These are phyloP conservation scores for Tetragonula clypearis DNA, from an alignment of 1,140 invertebrate genomes.

Conservation along the genomic window DNA sequence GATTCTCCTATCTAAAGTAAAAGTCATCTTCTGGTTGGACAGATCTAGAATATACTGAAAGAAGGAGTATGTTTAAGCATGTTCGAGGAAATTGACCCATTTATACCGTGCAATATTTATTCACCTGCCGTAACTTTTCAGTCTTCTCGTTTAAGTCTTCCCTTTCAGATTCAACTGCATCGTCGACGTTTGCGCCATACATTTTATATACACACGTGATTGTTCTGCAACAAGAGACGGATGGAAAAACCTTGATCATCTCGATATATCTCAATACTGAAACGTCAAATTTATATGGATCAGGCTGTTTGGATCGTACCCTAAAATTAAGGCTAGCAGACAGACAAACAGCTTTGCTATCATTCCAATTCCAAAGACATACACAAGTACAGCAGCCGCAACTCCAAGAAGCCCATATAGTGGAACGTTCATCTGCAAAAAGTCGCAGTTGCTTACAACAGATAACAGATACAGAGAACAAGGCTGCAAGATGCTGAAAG, in stretches of 20 bases:
- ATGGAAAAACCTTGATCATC: background rate
- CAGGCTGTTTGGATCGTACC: constrained; percentile 61
- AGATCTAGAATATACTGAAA: constrained; percentile 74
- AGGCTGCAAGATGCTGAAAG: background rate
- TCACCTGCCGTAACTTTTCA: constrained; percentile 78
- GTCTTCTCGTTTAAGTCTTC: constrained; percentile 80
- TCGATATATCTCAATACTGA: constrained; percentile 6
- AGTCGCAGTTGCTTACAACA: constrained; percentile 42
- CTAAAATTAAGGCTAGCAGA: constrained; percentile 75
- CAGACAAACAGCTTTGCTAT: constrained; percentile 73
- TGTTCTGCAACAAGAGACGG: constrained; percentile 68
- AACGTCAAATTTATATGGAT: background rate
- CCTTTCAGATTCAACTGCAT: constrained; percentile 75
- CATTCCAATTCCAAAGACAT: constrained; percentile 76
- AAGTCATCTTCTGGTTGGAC: constrained; percentile 74
- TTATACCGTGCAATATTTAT: constrained; percentile 1
- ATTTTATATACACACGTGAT: constrained; percentile 78
- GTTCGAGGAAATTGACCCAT: background rate
- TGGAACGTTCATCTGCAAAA: constrained; percentile 79
- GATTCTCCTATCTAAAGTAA: constrained; percentile 82
- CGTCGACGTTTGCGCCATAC: constrained; percentile 73
- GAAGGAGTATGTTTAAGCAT: background rate
- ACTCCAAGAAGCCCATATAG: constrained; percentile 77
- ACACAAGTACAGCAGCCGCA: constrained; percentile 72
- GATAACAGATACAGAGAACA: background rate